Evolutionary conservation across 2,113 vertebrate species (phyloP).

Genomic region (Astur gentilis): DNA sequence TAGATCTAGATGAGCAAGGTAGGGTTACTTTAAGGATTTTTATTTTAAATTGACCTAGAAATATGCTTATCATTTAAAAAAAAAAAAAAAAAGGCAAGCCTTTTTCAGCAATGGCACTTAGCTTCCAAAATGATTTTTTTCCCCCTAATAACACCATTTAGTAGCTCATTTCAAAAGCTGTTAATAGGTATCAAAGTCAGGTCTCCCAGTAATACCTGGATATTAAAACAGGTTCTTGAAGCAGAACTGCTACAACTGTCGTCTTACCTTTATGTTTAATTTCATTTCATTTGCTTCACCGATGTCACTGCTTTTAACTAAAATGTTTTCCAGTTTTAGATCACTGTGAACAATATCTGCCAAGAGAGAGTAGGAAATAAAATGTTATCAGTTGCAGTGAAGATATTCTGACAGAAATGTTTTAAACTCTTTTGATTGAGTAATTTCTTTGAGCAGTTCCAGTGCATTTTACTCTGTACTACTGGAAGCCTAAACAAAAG

Average conservation of each 20-base stretch:
- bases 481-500: neutral
- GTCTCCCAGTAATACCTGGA: neutral
- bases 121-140: constrained; percentile 37
- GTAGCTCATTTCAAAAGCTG: constrained; percentile 41
- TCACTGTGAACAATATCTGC: constrained; percentile 84
- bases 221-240: constrained; percentile 41
- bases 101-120: neutral
- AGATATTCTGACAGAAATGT: constrained; percentile 34
- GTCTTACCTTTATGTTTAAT: constrained; percentile 85
- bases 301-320: constrained; percentile 81
- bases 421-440: constrained; percentile 1
- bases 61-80: neutral
- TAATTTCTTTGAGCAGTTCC: constrained; percentile 5
- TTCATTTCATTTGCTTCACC: constrained; percentile 70
- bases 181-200: constrained; percentile 33
- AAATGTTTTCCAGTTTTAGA: constrained; percentile 91
- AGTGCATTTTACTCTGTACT: neutral
- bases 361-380: constrained; percentile 46
- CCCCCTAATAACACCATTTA: constrained; percentile 35
- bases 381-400: neutral
- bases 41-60: neutral
- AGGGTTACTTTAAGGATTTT: neutral
- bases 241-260: neutral
- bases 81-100: neutral
- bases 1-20: neutral